phyloP scores from a whole-genome alignment of 35 echinoderm and acorn worm genomes.

The Lytechinus pictus region DNA sequence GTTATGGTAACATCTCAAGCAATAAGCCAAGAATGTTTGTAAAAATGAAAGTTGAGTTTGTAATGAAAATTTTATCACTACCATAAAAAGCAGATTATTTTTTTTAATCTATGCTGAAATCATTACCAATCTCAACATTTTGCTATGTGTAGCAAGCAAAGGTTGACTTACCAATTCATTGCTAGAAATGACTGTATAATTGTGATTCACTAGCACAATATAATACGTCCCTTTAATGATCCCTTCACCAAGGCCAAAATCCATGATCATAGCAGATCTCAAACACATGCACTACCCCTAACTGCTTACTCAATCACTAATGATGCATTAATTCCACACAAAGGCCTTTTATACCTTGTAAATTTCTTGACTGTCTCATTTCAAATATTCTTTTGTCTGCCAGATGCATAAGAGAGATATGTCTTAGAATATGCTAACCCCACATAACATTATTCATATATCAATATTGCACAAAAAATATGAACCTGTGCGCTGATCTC shows the following conservation, averaged over 20 bases:
- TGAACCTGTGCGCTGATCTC: not conserved
- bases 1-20: too few species aligned
- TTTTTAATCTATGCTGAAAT: not conserved
- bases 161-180: not conserved
- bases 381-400: too few species aligned
- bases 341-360: not conserved
- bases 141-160: not conserved
- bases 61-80: too few species aligned
- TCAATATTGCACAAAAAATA: not conserved
- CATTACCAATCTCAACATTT: not conserved
- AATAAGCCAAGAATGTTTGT: too few species aligned
- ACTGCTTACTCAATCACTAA: too few species aligned
- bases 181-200: not conserved
- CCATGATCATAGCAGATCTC: not conserved
- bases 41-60: too few species aligned
- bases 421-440: too few species aligned
- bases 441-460: too few species aligned
- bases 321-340: too few species aligned
- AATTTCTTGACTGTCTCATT: not conserved
- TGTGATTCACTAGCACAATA: not conserved
- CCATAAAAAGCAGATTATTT: too few species aligned
- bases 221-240: not conserved
- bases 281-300: too few species aligned
- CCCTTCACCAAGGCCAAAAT: not conserved
- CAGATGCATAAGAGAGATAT: too few species aligned